phyloP scores from a whole-genome alignment of 2,113 vertebrate species.

The Nematolebias whitei region DNA sequence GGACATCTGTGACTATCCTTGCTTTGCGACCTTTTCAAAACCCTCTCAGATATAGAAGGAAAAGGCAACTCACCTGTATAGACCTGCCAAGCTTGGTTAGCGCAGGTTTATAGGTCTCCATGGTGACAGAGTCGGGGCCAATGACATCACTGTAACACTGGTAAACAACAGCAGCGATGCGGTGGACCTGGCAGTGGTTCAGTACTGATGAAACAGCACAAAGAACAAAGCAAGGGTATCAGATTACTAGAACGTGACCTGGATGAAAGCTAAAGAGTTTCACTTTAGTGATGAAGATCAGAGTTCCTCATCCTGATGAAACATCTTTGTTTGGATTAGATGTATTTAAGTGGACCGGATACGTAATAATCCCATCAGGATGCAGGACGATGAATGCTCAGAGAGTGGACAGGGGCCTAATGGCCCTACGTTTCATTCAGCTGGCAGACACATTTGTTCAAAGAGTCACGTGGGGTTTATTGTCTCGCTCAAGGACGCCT shows the following conservation, averaged over 20 bases:
- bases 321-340: conserved; percentile 25
- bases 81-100: conserved; percentile 80
- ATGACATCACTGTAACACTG: conserved; percentile 91
- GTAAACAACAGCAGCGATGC: conserved; percentile 85
- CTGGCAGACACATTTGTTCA: conserved; percentile 40
- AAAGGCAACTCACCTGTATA: conserved; percentile 82
- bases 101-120: conserved; percentile 87
- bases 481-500: conserved; percentile 43
- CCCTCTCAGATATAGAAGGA: conserved; percentile 7
- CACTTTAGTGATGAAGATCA: background rate
- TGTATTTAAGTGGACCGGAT: conserved; percentile 14
- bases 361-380: conserved; percentile 40
- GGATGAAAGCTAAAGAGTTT: background rate
- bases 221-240: conserved; percentile 11
- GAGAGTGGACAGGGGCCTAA: conserved; percentile 43
- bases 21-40: conserved; percentile 20
- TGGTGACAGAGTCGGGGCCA: conserved; percentile 84
- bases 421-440: conserved; percentile 52
- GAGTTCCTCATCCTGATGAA: conserved; percentile 1
- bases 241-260: background rate
- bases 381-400: conserved; percentile 16
- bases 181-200: conserved; percentile 90
- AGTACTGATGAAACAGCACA: conserved; percentile 81
- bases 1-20: conserved; percentile 1
- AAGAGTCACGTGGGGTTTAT: conserved; percentile 10